Base-by-base conservation (phyloP, 2,888 invertebrate genomes). In the Ophion costatus region DNA sequence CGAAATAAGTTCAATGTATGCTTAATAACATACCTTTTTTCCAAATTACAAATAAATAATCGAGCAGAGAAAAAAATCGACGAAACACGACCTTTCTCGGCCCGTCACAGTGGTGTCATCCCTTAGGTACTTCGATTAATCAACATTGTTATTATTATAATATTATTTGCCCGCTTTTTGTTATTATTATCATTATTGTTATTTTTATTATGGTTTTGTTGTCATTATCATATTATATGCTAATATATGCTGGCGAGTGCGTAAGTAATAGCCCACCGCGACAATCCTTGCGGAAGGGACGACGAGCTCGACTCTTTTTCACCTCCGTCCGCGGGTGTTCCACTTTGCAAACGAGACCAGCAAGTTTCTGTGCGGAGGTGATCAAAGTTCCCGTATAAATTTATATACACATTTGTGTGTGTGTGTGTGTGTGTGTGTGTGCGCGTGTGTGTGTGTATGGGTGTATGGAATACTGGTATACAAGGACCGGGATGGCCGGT, bases 311-410 rank as follows among this genome's bases (percentile, higher is more conserved):
- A 5, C 20, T 56, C 61, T 42, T 42, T 42, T 79, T 77, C 75
- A 63, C 67, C 80, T 76, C 80, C 69, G 45, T 63, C 80, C 71
- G 69, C 74, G 80, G 56, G 83, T 77, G 84, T 80, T 78, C 61
- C 76, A 82, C 69, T 80, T 80, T 22, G 82, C 24, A 82, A 87
- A 88, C 87, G 83, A 84, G 88, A 88, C 82, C 82, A 80, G 80
- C 81, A 61, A 84, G 88, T 88, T 87, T 86, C 77, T 80, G 66
- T 76, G 77, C 56, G 69, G 80, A 73, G 76, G 22, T 56, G 81
- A 79, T 75, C 81, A 75, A 33, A 66, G 14, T 69, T 69, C 6
- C 22, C 63, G 59, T 38, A 75, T 17, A 66, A 64, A 79, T 73
- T 24, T 56, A 42, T 71, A 17, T 38, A 45, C 14, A 20, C n/a